Conservation (phyloP, 2,113 vertebrate genomes). For the Xerus inauris region DNA sequence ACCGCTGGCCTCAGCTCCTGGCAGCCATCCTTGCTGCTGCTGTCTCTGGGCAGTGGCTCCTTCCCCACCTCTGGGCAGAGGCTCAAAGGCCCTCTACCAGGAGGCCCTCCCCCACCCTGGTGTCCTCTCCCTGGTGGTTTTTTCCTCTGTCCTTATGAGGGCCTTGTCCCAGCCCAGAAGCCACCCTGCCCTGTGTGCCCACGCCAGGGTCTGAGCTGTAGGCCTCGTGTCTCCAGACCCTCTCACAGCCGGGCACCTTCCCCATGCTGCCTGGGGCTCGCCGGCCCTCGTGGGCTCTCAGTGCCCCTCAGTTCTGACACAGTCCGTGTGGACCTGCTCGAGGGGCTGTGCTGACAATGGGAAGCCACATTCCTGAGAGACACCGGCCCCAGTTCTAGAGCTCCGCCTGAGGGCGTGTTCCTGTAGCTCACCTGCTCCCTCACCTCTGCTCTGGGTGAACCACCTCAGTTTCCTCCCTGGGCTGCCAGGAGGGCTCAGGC, state of each 20-base stretch:
- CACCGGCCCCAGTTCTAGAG: background rate
- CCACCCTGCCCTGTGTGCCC: no score
- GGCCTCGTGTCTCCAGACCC: background rate
- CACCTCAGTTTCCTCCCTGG: background rate
- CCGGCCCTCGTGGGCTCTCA: background rate
- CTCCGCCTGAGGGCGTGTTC: no score
- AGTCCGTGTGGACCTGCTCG: background rate
- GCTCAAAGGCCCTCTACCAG: background rate
- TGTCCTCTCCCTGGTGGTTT: fast-evolving
- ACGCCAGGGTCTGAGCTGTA: fast-evolving
- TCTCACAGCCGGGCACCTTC: background rate
- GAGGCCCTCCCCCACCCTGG: background rate
- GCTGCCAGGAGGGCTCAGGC: background rate
- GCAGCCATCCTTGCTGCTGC: background rate
- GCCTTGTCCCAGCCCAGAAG: background rate
- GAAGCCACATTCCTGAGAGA: background rate
- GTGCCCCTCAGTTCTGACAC: background rate
- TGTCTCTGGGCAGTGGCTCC: background rate
- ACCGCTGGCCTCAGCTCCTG: background rate
- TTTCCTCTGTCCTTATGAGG: background rate
- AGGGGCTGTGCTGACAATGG: background rate
- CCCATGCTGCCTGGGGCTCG: background rate
- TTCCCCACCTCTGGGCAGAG: background rate
- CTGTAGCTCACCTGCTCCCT: background rate
- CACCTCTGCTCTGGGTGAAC: background rate